phyloP scores from a whole-genome alignment of 2,888 invertebrate species.

The Zaprionus bogoriensis region DNA sequence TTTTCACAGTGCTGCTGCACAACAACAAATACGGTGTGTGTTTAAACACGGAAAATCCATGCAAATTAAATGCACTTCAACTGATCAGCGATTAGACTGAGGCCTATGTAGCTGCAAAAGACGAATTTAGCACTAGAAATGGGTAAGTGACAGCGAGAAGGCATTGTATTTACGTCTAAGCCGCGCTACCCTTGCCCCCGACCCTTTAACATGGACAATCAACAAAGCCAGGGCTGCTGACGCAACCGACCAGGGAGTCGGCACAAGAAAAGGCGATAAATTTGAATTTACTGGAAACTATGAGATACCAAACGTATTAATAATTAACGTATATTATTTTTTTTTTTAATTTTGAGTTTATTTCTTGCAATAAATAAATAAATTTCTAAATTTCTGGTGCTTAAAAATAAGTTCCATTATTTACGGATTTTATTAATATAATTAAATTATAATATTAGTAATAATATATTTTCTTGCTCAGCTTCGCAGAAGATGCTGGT shows the following conservation, averaged over 20 bases:
- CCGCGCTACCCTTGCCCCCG: constrained; percentile 18
- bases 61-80: constrained; percentile 2
- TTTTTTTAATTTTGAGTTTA: not conserved
- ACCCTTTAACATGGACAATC: constrained; percentile 11
- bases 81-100: not conserved
- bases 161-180: constrained; percentile 30
- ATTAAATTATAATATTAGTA: no score
- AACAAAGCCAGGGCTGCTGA: constrained; percentile 37
- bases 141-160: constrained; percentile 33
- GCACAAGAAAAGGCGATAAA: not conserved
- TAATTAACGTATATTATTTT: not conserved
- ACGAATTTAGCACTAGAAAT: constrained; percentile 14
- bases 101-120: constrained; percentile 29
- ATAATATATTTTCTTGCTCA: not conserved
- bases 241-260: not conserved
- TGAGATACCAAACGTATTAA: not conserved
- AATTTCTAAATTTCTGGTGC: no score
- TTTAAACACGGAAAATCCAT: constrained; percentile 10
- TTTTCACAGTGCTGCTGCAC: constrained; percentile 72
- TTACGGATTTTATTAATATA: no score
- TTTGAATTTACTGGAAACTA: not conserved
- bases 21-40: constrained; percentile 60
- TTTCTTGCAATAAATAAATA: no score
- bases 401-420: no score
- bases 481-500: constrained; percentile 71